A percentile compares a stretch with the other conserved stretches of the same genome.
Conservation (phyloP, 2,113 vertebrate genomes). For the Pavo muticus region DNA sequence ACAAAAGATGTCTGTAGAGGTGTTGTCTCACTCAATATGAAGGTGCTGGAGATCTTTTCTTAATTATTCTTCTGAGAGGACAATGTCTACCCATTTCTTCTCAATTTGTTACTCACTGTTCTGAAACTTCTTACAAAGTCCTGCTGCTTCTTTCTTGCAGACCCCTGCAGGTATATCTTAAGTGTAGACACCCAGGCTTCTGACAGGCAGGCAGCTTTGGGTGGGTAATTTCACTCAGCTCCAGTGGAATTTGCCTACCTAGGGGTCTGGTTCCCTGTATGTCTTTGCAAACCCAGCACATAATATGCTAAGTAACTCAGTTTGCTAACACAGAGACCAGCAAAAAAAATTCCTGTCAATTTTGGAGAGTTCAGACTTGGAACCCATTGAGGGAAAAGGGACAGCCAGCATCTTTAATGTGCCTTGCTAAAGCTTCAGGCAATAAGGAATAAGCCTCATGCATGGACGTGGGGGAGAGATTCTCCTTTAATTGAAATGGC, state of each 20-base stretch:
- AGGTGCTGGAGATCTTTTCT: not conserved
- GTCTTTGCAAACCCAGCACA: not conserved
- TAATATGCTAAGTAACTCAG: not conserved
- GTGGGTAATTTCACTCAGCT: not conserved
- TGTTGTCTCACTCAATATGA: not conserved
- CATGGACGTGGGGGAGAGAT: not conserved
- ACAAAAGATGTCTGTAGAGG: not conserved
- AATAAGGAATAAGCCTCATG: not conserved
- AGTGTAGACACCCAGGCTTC: not conserved
- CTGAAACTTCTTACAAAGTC: not conserved
- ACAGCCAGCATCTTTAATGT: not conserved
- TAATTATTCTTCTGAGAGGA: not conserved
- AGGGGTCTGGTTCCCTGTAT: not conserved
- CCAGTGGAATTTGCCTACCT: not conserved
- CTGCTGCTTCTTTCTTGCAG: not conserved
- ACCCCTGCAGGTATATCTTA: not conserved
- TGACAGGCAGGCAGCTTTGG: not conserved
- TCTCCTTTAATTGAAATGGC: slow-evolving; percentile 35
- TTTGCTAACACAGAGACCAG: not conserved
- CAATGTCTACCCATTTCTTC: not conserved
- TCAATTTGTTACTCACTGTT: not conserved
- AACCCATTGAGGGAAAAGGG: not conserved
- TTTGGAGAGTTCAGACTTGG: not conserved
- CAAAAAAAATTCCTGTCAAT: not conserved
- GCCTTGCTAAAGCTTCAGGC: not conserved